phyloP scores from a whole-genome alignment of 2,113 vertebrate species.

The Microtus ochrogaster region DNA sequence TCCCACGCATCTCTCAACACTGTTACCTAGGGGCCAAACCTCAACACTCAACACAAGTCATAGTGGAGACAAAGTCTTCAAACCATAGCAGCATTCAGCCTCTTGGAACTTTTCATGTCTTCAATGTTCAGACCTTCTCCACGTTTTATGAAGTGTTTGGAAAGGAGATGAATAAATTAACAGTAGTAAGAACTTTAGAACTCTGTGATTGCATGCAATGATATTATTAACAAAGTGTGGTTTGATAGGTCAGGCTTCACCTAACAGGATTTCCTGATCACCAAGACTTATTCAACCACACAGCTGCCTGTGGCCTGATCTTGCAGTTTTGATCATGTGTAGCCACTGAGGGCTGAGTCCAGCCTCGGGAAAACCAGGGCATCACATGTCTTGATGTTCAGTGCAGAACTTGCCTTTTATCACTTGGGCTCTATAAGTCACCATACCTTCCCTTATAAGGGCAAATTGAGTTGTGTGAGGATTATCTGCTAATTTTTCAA shows the following conservation, averaged over 20 bases:
- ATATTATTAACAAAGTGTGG: neutral
- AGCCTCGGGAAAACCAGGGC: neutral
- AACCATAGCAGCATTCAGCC: neutral
- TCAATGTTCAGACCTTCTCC: neutral
- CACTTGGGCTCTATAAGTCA: neutral
- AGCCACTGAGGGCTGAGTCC: neutral
- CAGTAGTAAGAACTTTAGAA: neutral
- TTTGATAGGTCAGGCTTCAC: neutral
- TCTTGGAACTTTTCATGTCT: neutral
- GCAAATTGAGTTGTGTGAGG: rapidly evolving
- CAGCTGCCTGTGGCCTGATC: neutral
- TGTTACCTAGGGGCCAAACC: neutral
- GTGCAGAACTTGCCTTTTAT: neutral
- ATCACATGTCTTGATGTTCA: neutral
- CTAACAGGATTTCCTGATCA: neutral
- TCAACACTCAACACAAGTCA: neutral
- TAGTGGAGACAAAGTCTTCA: neutral
- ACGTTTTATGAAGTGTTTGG: neutral
- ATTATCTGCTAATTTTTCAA: neutral
- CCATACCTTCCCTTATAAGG: neutral
- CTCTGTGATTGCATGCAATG: rapidly evolving
- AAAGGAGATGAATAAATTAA: neutral
- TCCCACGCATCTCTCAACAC: neutral
- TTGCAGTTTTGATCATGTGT: neutral
- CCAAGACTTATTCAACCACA: neutral